Conservation (phyloP, 2,888 invertebrate species). For the Buathra laborator region DNA sequence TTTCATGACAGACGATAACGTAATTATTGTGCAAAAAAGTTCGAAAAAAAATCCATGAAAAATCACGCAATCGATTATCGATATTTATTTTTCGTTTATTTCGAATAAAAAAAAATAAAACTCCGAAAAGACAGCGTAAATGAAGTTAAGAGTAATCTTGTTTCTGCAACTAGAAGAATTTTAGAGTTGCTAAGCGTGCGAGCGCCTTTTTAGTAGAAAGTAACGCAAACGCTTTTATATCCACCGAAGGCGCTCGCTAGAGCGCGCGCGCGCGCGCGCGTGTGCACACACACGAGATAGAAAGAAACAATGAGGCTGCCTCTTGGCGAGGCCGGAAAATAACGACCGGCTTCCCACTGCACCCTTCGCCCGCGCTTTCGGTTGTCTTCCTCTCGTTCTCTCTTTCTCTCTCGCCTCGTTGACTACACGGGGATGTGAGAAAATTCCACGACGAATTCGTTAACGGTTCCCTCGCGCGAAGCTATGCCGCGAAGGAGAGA, state of each 20-base stretch:
- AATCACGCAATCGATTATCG: not conserved
- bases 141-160: not conserved
- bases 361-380: constrained; percentile 59
- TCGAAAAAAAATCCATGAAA: not conserved
- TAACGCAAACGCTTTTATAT: constrained; percentile 66
- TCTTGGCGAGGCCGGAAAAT: constrained; percentile 66
- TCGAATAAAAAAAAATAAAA: not conserved
- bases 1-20: too few species aligned
- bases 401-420: constrained; percentile 26
- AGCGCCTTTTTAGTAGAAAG: constrained; percentile 73
- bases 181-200: constrained; percentile 59
- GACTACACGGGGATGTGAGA: constrained; percentile 66
- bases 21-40: not conserved
- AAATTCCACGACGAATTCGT: constrained; percentile 69
- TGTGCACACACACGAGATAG: constrained; percentile 22
- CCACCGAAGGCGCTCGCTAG: constrained; percentile 8
- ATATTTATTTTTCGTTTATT: not conserved
- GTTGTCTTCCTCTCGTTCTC: constrained; percentile 31
- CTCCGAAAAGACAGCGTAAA: not conserved
- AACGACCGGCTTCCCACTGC: constrained; percentile 60
- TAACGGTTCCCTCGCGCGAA: constrained; percentile 64
- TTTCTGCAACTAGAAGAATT: constrained; percentile 7
- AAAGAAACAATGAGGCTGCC: constrained; percentile 29
- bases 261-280: constrained; percentile 5
- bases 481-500: constrained; percentile 56